phyloP scores from a whole-genome alignment of 2,888 invertebrate genomes.

The Drymonia ruficornis region DNA sequence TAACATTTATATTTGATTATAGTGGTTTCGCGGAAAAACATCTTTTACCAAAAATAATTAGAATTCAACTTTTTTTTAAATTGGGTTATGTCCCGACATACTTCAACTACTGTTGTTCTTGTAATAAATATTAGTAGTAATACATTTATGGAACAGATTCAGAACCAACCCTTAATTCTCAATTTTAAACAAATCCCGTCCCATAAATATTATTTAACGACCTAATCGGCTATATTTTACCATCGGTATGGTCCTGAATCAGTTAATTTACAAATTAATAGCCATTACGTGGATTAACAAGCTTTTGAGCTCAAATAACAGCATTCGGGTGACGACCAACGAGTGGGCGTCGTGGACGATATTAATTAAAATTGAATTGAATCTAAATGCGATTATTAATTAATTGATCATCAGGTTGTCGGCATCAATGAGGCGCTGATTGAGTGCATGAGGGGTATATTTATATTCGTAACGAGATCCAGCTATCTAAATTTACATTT shows the following conservation, averaged over 20 bases:
- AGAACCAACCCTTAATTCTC: neutral
- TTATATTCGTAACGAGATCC: neutral
- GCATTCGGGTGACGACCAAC: slow-evolving; percentile 4
- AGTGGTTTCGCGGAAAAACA: too few relatives aligned
- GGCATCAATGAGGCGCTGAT: neutral
- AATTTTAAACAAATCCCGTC: neutral
- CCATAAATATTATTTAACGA: neutral
- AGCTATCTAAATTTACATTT: too few relatives aligned
- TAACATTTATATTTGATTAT: too few relatives aligned
- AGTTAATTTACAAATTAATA: slow-evolving; percentile 11
- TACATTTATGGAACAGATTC: neutral
- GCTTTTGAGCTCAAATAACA: slow-evolving; percentile 9
- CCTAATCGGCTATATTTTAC: slow-evolving; percentile 1
- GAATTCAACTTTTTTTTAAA: too few relatives aligned
- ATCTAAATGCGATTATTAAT: slow-evolving; percentile 6
- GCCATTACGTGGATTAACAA: slow-evolving; percentile 5
- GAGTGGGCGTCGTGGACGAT: slow-evolving; percentile 6
- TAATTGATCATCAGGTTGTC: neutral
- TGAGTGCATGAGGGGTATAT: neutral
- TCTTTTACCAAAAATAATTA: too few relatives aligned
- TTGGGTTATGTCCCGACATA: too few relatives aligned
- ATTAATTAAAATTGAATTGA: slow-evolving; percentile 14
- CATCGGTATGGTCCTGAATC: neutral
- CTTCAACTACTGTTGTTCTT: too few relatives aligned
- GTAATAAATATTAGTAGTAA: too few relatives aligned